These are phyloP conservation scores for Thunnus albacares DNA, from an alignment of 2,797 vertebrate genomes.

Conservation along the genomic window DNA sequence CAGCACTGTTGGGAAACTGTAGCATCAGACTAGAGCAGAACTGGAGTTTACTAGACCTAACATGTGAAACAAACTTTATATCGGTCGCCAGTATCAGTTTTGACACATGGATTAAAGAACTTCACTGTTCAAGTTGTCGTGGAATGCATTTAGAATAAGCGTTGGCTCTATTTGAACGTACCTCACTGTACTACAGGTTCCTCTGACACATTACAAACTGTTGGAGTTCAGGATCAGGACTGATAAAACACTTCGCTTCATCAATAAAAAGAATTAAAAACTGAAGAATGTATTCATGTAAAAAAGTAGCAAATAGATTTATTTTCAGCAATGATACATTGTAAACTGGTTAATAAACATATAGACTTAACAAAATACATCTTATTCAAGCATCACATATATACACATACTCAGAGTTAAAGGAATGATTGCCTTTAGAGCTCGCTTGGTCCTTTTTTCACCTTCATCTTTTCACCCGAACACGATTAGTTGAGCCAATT, in stretches of 20 bases:
- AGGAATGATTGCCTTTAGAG: conserved; percentile 73
- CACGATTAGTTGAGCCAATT: conserved; percentile 30
- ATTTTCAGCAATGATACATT: conserved; percentile 71
- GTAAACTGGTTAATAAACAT: conserved; percentile 78
- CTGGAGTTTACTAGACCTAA: background rate
- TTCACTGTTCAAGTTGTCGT: conserved; percentile 10
- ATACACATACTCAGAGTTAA: conserved; percentile 51
- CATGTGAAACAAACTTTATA: background rate
- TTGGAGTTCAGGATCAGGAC: background rate
- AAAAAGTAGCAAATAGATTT: conserved; percentile 74
- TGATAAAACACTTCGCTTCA: background rate
- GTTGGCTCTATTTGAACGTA: conserved; percentile 11
- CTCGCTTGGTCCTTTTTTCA: conserved; percentile 51
- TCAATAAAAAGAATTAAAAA: conserved; percentile 22
- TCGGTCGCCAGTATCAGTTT: background rate
- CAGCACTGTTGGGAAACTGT: background rate
- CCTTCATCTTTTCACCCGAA: conserved; percentile 7
- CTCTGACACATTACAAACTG: background rate
- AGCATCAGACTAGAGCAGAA: background rate
- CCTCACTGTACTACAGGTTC: background rate
- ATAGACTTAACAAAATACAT: conserved; percentile 72
- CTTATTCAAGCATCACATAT: conserved; percentile 57
- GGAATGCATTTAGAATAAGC: conserved; percentile 36
- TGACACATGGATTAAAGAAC: background rate
- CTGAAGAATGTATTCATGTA: conserved; percentile 37